phyloP scores from a whole-genome alignment of 2,888 invertebrate genomes.

The Caradrina kadenii region DNA sequence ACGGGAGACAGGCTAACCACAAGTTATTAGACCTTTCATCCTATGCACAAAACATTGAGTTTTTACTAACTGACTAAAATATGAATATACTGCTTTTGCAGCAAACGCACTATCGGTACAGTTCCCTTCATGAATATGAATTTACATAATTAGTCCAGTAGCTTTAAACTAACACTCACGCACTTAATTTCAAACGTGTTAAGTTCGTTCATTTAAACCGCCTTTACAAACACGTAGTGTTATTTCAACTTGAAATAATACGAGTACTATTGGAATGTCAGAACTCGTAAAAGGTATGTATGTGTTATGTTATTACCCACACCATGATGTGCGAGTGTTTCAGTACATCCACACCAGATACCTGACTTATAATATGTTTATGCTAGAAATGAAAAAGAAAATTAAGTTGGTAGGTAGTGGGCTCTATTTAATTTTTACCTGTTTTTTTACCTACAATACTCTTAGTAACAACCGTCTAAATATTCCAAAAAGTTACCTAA shows the following conservation, averaged over 20 bases:
- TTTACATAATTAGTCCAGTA: neutral
- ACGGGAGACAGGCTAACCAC: no score
- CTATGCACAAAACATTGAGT: no score
- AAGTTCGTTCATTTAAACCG: constrained; percentile 33
- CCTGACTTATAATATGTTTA: neutral
- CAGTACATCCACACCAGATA: neutral
- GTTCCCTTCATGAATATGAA: neutral
- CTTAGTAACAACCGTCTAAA: no score
- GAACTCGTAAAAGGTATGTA: constrained; percentile 36
- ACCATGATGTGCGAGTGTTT: neutral
- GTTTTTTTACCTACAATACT: no score
- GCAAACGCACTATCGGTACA: no score
- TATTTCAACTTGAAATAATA: constrained; percentile 48
- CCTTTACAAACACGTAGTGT: constrained; percentile 46
- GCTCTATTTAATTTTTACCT: no score
- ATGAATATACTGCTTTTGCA: neutral
- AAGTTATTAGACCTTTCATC: no score
- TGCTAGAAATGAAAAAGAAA: no score
- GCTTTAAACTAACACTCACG: constrained; percentile 4
- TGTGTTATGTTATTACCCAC: constrained; percentile 7
- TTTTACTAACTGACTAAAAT: no score
- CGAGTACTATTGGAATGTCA: constrained; percentile 24
- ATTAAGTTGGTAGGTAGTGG: no score
- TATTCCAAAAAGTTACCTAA: neutral
- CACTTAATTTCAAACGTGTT: constrained; percentile 21